Evolutionary conservation across 2,113 vertebrate genomes (phyloP), one percentile per base, ranked within the genome.

Genomic region (Silurus glanis): DNA sequence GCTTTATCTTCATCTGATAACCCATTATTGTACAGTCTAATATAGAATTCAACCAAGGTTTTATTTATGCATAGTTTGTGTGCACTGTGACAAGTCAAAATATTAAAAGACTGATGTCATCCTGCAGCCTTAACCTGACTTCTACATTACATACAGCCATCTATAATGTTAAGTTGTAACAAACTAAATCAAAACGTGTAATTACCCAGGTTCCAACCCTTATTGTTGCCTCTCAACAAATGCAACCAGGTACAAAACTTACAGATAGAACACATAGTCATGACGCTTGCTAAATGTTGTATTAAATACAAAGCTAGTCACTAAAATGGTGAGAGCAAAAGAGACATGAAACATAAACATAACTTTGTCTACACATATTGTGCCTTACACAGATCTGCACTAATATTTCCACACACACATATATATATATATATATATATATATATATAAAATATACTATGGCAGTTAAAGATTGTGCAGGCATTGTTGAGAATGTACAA

Each of bases 171-270:
- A 28, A 28, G 25, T 37, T 21, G 37, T 72, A 51, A 10, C 5
- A 53, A n/a, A 75, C 21, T 53, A 53, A 51, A 75, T 53, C 55
- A 14, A 55, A 55, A 55, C 4, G 51, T 55, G 23, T 14, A 53
- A 71, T 55, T 83, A 55, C 84, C 58, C 56, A 10, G 74, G 53
- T 53, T 80, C 51, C 23, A 58, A 69, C 82, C 49, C 55, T 56
- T 53, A 69, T 69, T 6, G 59, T 9, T n/a, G 45, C 69, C 83
- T 84, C 21, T 37, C 4, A 47, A 71, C 21, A 78, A 59, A 79
- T 55, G 21, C 25, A 59, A 56, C n/a, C 78, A 84, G 76, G 76
- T 83, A 85, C 83, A 66, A 80, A 62, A 88, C 78, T 78, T 82
- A 80, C 79, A 88, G 49, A 82, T 13, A 69, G n/a, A 17, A 12